Percentiles rank a stretch among this genome's conserved stretches.
These are phyloP conservation scores for Sicus ferrugineus DNA, from an alignment of 2,888 invertebrate species.

Conservation along the genomic window DNA sequence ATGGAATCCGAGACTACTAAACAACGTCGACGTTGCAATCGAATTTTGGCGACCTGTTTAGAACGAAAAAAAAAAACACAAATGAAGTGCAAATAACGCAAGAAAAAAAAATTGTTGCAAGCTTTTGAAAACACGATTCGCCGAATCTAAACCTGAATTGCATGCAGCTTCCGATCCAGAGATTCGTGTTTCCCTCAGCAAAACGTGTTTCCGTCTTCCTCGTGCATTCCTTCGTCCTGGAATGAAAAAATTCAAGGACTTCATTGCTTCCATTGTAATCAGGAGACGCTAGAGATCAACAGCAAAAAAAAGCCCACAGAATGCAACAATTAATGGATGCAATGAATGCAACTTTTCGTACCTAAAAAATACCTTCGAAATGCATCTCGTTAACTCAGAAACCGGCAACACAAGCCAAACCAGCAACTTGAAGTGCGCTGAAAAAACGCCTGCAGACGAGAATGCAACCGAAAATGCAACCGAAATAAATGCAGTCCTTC, in stretches of 20 bases:
- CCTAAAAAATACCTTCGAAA: too few species aligned
- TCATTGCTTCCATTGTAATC: too few species aligned
- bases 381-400: not conserved
- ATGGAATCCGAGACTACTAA: too few species aligned
- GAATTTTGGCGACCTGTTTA: not conserved
- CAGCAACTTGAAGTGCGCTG: not conserved
- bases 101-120: not conserved
- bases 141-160: too few species aligned
- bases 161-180: too few species aligned
- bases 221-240: not conserved
- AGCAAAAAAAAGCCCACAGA: too few species aligned
- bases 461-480: slow-evolving; percentile 17
- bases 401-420: not conserved
- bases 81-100: not conserved
- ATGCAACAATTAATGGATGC: too few species aligned
- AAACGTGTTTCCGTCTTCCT: too few species aligned
- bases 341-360: too few species aligned
- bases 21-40: not conserved
- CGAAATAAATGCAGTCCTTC: slow-evolving; percentile 27
- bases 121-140: not conserved
- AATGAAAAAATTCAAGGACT: too few species aligned
- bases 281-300: too few species aligned
- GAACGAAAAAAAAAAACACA: not conserved
- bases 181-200: too few species aligned
- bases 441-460: not conserved